Evolutionary conservation across 2,113 vertebrate genomes (phyloP).

Genomic region (Periophthalmus modestus): DNA sequence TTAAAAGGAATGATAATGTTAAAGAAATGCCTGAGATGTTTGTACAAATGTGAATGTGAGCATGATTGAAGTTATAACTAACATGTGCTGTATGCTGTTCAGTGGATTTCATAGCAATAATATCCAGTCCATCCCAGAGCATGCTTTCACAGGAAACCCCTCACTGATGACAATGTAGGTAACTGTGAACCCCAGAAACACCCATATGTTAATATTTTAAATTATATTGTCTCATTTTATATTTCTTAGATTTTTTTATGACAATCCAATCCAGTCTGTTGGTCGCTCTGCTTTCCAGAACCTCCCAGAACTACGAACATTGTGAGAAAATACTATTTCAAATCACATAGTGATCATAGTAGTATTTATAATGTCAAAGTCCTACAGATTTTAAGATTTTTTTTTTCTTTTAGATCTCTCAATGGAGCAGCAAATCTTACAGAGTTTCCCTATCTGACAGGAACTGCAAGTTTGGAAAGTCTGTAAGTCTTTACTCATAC

Average conservation of each 20-base stretch:
- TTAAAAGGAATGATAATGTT: neutral
- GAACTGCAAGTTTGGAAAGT: constrained; percentile 88
- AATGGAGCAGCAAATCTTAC: constrained; percentile 91
- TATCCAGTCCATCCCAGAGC: constrained; percentile 90
- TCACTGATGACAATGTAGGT: constrained; percentile 91
- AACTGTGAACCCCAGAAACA: neutral
- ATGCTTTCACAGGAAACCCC: constrained; percentile 89
- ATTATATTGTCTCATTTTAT: constrained; percentile 1
- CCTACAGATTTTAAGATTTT: neutral
- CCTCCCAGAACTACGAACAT: constrained; percentile 83
- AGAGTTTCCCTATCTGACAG: constrained; percentile 91
- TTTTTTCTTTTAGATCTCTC: constrained; percentile 80
- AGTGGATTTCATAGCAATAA: constrained; percentile 94
- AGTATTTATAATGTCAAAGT: neutral
- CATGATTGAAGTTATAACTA: neutral
- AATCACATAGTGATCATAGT: neutral
- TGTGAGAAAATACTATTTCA: constrained; percentile 57
- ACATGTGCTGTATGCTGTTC: constrained; percentile 3
- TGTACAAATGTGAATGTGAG: neutral
- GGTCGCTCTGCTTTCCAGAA: constrained; percentile 90
- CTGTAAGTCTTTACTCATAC: constrained; percentile 81
- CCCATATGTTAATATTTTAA: neutral
- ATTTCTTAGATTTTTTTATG: constrained; percentile 87
- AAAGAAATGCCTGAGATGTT: neutral
- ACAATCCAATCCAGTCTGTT: constrained; percentile 91